phyloP scores from a whole-genome alignment of 1,140 invertebrate species.

The Atta colombica region DNA sequence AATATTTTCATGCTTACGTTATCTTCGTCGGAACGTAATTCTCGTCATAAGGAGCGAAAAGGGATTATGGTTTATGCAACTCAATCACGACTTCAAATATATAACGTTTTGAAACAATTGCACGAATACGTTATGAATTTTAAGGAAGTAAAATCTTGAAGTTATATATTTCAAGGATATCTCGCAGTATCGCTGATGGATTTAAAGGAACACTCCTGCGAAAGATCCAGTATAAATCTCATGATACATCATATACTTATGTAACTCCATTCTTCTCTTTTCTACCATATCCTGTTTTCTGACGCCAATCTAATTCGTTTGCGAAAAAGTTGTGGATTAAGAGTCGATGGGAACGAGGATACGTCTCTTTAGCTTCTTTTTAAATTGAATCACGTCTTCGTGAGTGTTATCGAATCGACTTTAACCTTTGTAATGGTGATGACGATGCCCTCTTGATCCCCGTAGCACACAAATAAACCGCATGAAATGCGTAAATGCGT shows the following conservation, averaged over 20 bases:
- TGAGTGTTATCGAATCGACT: constrained; percentile 17
- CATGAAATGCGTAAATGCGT: constrained; percentile 38
- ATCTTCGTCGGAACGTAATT: neutral
- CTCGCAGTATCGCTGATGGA: neutral
- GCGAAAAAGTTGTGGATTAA: constrained; percentile 36
- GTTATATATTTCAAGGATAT: neutral
- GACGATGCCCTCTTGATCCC: neutral
- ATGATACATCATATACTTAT: constrained; percentile 43
- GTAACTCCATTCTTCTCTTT: neutral
- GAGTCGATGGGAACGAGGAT: neutral
- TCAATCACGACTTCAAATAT: constrained; percentile 27
- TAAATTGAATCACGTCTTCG: constrained; percentile 41
- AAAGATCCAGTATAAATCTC: constrained; percentile 24
- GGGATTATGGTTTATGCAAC: neutral
- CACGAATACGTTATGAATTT: neutral
- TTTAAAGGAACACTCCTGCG: constrained; percentile 40
- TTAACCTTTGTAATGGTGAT: constrained; percentile 25
- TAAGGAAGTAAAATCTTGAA: neutral
- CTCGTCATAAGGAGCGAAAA: neutral
- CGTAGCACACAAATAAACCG: neutral
- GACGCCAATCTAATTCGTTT: constrained; percentile 33
- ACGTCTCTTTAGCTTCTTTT: neutral
- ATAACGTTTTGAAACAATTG: constrained; percentile 13
- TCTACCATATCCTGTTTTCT: neutral
- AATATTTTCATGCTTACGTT: constrained; percentile 41